Base-by-base conservation (phyloP, 1,140 invertebrate species). In the Temnothorax curvispinosus region DNA sequence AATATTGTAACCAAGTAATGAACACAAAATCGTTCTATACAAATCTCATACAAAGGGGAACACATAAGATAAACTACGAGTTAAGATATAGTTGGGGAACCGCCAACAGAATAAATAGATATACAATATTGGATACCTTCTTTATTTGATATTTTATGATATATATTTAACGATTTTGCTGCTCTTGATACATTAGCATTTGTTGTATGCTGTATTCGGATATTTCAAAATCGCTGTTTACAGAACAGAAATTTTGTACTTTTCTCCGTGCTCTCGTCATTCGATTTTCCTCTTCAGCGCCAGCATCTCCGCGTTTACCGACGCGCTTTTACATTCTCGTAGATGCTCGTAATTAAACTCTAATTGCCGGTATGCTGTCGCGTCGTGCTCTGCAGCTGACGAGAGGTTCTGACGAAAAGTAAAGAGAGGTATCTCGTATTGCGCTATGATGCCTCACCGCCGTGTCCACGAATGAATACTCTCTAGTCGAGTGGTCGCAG, bases 331-430 rank as follows among this genome's bases (percentile, higher is more conserved):
- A 71, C 47, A 21, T 71, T 56, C 72, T 54, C 32, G 58, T 85
- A 85, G 75, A 74, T 71, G 80, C 81, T 78, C 52, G 76, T 89
- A 88, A 89, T 89, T 91, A 89, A 91, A 89, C 72, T 85, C 75
- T 89, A 76, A 91, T 89, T 91, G 58, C 60, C n/a, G 72, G 62
- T 76, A 71, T 75, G 41, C 47, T 41, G 41, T 67, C 27, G 69
- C n/a, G 35, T 52, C 50, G 58, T 27, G 27, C 41, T 74, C 1
- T 27, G 27, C 58, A 21, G 13, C 32, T 85, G 78, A 87, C 52
- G 81, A 85, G 64, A 76, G 65, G 27, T 52, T 54, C 60, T 60
- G 54, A 69, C 78, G 50, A 85, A 87, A 87, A 77, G 72, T 87
- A 85, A 50, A 71, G 62, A 85, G 72, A 54, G 35, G 27, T 35